Conservation (phyloP, 2,888 invertebrate genomes). For the Osedax frankpressi region DNA sequence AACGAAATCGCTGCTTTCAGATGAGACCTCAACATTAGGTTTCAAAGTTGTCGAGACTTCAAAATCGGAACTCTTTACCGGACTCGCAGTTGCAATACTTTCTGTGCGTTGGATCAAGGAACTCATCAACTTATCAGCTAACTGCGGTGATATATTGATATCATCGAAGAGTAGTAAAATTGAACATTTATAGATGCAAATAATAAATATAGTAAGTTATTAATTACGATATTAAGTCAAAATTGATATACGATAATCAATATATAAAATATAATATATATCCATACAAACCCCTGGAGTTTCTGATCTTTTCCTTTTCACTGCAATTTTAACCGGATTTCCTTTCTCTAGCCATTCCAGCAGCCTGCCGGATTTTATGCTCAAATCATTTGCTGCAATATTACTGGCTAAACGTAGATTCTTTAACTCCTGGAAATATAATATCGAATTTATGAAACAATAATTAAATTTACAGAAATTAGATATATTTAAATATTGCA, state of each 20-base stretch:
- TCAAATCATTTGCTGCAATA: background rate
- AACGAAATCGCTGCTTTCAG: background rate
- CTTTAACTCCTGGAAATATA: conserved; percentile 7
- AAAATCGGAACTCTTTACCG: background rate
- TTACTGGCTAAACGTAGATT: background rate
- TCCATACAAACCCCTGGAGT: background rate
- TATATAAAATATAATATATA: background rate
- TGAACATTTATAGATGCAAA: background rate
- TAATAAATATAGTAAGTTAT: background rate
- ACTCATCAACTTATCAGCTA: background rate
- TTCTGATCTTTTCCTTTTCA: background rate
- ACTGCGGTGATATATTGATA: no score
- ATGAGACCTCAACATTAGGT: background rate
- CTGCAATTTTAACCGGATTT: background rate
- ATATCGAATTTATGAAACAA: no score
- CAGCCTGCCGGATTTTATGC: background rate
- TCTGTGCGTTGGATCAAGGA: background rate
- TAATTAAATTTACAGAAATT: no score
- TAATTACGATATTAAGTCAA: background rate
- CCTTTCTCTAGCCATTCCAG: conserved; percentile 11
- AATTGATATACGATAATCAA: background rate
- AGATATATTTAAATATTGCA: no score
- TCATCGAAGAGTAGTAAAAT: no score
- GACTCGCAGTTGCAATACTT: background rate
- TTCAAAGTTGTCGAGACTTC: background rate